Percentiles rank a stretch among this genome's conserved stretches.
Conservation (phyloP, 2,888 invertebrate genomes). For the Fragum fragum region DNA sequence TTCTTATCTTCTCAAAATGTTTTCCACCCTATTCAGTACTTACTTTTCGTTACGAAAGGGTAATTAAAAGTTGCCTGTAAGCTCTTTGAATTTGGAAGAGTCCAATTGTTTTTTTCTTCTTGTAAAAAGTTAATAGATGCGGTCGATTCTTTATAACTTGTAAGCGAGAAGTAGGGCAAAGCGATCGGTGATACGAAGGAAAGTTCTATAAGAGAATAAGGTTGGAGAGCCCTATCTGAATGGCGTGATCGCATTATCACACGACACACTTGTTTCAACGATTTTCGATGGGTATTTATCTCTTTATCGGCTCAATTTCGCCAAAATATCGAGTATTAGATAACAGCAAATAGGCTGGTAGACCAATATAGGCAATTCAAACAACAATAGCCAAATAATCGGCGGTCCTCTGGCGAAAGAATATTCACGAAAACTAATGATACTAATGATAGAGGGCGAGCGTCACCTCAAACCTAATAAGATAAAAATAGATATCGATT, state of each 20-base stretch:
- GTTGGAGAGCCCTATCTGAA: background rate
- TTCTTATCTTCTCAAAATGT: too few species aligned
- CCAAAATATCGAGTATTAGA: constrained; percentile 29
- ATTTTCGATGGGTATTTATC: constrained; percentile 29
- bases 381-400: constrained; percentile 12
- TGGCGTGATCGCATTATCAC: constrained; percentile 16
- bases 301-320: constrained; percentile 32
- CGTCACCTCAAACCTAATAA: constrained; percentile 19
- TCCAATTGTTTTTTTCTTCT: too few species aligned
- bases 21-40: too few species aligned
- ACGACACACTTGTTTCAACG: constrained; percentile 14
- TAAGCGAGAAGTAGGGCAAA: too few species aligned
- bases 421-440: constrained; percentile 26
- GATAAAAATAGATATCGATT: constrained; percentile 33
- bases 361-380: constrained; percentile 19
- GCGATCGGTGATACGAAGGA: too few species aligned
- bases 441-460: constrained; percentile 30
- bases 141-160: too few species aligned
- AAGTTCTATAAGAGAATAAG: background rate
- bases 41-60: too few species aligned
- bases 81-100: too few species aligned
- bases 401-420: background rate
- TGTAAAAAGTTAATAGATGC: too few species aligned
- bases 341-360: constrained; percentile 6
- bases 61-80: too few species aligned